Evolutionary conservation across 2,888 invertebrate species (phyloP), one percentile per base, ranked within the genome.

Genomic region (Pyrgus malvae): DNA sequence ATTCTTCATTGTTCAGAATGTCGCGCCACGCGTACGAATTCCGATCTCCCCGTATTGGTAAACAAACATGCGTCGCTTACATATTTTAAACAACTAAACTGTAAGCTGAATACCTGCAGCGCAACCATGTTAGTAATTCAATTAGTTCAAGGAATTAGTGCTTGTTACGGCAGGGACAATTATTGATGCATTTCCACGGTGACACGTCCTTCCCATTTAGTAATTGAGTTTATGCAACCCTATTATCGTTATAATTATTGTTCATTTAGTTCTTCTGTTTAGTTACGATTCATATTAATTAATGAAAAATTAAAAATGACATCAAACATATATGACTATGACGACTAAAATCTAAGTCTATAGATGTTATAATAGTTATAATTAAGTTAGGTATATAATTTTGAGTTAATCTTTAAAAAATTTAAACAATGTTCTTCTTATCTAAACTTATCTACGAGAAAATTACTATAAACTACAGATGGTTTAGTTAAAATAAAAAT

Each of bases 1-100:
- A 84, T 85, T 87, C 88, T 87, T 88, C 85, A 87, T 83, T 83
- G 88, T 86, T 79, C 80, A 78, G 83, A 83, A 83, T 83, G 83
- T 80, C 74, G 77, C 78, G 82, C 76, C 81, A 80, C 81, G 86
- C 85, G 84, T 77, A 72, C 78, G 74, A 70, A 84, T 83, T 78
- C 80, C 83, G 66, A 80, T 81, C 82, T 82, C 74, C 68, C 65
- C 69, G 72, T 86, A 88, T 89, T 87, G 79, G 87, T 88, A 89
- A 89, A 89, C 89, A 89, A 85, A 82, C 77, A 70, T 67, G 69
- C 66, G 65, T 21, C 41, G 48, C 17, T 35, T 14, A 27, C 33
- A 61, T 69, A 62, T 66, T 68, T 57, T 63, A 63, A 62, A 66
- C 57, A 63, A 49, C 55, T 57, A 57, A 38, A 53, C 11, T 35